These are phyloP conservation scores for Diachasma alloeum DNA, from an alignment of 1,140 invertebrate species.

Conservation along the genomic window DNA sequence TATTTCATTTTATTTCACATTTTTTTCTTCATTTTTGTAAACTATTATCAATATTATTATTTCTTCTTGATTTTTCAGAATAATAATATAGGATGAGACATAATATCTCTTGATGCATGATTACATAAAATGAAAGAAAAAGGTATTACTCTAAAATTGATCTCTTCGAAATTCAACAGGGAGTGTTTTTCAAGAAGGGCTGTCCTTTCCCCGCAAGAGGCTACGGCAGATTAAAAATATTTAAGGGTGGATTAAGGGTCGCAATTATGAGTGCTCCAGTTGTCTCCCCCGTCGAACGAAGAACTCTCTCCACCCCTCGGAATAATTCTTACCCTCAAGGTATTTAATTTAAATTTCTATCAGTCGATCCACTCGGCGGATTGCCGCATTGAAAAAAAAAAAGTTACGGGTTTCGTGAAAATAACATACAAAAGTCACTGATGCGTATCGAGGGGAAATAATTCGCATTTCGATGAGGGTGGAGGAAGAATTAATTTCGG, in stretches of 20 bases:
- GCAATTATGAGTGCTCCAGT: conserved; percentile 35
- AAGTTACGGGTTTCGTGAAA: background rate
- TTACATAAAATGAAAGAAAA: too few species aligned
- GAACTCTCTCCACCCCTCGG: background rate
- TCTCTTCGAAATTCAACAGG: background rate
- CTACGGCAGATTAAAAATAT: conserved; percentile 35
- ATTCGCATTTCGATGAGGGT: background rate
- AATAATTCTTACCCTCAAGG: background rate
- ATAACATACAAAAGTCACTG: background rate
- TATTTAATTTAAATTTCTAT: conserved; percentile 33
- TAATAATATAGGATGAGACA: too few species aligned
- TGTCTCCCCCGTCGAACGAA: conserved; percentile 2
- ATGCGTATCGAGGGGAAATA: background rate
- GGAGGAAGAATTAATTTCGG: background rate
- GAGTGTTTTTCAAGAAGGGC: background rate
- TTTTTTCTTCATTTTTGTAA: too few species aligned
- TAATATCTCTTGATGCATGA: too few species aligned
- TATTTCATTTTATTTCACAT: too few species aligned
- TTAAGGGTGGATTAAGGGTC: conserved; percentile 32
- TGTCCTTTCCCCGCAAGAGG: background rate
- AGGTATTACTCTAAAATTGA: background rate
- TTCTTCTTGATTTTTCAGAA: too few species aligned
- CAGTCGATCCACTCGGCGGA: conserved; percentile 17
- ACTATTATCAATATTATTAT: too few species aligned
- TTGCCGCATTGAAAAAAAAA: background rate